phyloP scores from a whole-genome alignment of 2,888 invertebrate genomes.

The Nemapogon koenigi region DNA sequence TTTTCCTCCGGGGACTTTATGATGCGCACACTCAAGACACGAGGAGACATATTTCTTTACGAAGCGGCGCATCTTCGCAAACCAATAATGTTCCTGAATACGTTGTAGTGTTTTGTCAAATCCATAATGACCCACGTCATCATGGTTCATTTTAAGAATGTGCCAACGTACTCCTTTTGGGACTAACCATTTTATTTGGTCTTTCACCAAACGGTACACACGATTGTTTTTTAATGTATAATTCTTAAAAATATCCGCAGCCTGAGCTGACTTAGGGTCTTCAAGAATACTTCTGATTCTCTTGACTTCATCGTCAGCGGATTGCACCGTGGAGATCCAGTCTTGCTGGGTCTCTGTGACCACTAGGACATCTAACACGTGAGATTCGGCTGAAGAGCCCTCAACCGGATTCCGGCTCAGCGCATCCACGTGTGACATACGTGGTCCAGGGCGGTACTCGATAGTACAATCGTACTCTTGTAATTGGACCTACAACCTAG shows the following conservation, averaged over 20 bases:
- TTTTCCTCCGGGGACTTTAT: conserved; percentile 5
- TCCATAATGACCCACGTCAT: conserved; percentile 11
- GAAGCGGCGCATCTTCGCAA: too few species aligned
- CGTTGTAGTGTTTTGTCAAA: conserved; percentile 11
- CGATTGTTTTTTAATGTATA: conserved; percentile 3
- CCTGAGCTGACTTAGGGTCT: background rate
- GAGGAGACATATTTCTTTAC: conserved; percentile 17
- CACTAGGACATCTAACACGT: background rate
- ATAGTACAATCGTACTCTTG: conserved; percentile 15
- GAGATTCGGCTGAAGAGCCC: background rate
- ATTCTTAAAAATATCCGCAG: background rate
- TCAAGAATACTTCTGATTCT: conserved; percentile 7
- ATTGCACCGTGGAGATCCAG: conserved; percentile 9
- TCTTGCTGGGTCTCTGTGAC: background rate
- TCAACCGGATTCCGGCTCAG: conserved; percentile 16
- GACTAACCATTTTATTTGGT: conserved; percentile 7
- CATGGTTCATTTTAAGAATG: conserved; percentile 8
- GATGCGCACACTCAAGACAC: conserved; percentile 11
- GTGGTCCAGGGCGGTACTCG: conserved; percentile 16
- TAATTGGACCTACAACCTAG: conserved; percentile 13
- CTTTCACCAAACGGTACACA: background rate
- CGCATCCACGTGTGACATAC: conserved; percentile 25
- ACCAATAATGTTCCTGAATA: conserved; percentile 11
- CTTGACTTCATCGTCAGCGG: conserved; percentile 5
- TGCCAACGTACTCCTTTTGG: conserved; percentile 9